phyloP scores from a whole-genome alignment of 1,140 invertebrate species.

The Scaptomyza graminum region DNA sequence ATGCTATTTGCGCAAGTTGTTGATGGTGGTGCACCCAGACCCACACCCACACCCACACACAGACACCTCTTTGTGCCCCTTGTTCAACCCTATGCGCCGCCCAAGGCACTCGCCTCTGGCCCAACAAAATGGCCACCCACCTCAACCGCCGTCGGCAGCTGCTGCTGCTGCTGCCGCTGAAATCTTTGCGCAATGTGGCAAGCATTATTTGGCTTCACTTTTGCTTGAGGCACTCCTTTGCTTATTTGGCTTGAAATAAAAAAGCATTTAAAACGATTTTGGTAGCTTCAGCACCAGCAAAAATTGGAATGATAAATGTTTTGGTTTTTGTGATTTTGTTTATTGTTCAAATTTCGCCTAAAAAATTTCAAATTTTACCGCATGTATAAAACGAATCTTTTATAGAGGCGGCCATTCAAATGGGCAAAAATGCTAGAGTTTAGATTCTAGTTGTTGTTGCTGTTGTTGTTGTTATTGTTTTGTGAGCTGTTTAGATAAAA shows the following conservation, averaged over 20 bases:
- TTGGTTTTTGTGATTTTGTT: constrained; percentile 83
- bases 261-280: constrained; percentile 76
- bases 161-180: constrained; percentile 32
- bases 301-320: constrained; percentile 79
- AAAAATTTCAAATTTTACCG: constrained; percentile 73
- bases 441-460: constrained; percentile 21
- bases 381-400: constrained; percentile 75
- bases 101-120: constrained; percentile 31
- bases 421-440: constrained; percentile 60
- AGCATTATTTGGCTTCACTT: constrained; percentile 1
- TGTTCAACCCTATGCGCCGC: constrained; percentile 17
- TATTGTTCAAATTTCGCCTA: constrained; percentile 79
- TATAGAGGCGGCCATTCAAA: constrained; percentile 62
- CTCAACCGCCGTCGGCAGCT: constrained; percentile 63
- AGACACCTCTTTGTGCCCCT: constrained; percentile 1
- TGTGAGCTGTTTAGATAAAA: constrained; percentile 74
- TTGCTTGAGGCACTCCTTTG: constrained; percentile 58
- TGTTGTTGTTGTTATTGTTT: constrained; percentile 54
- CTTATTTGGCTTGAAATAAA: constrained; percentile 81
- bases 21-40: constrained; percentile 69
- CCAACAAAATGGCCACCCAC: constrained; percentile 77
- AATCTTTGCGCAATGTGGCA: constrained; percentile 73
- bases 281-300: constrained; percentile 33
- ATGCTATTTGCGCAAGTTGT: constrained; percentile 68
- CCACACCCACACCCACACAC: constrained; percentile 22